phyloP scores from a whole-genome alignment of 1,140 invertebrate genomes.

The Dufourea novaeangliae region DNA sequence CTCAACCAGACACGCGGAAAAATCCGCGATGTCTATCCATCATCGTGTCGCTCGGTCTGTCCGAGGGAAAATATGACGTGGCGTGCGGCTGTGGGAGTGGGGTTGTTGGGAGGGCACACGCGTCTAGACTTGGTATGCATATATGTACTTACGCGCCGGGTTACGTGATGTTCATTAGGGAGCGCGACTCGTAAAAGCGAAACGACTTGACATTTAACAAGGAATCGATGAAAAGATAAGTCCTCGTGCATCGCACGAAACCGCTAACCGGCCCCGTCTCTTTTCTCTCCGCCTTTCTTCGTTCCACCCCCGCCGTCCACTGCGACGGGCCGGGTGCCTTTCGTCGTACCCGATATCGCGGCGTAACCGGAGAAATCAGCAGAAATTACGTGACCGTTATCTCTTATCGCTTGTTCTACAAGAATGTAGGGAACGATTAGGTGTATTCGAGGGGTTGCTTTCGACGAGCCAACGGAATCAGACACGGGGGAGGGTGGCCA shows the following conservation, averaged over 20 bases:
- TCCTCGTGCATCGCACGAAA: constrained; percentile 53
- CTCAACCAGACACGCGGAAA: constrained; percentile 12
- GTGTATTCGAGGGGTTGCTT: background rate
- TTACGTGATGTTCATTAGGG: constrained; percentile 64
- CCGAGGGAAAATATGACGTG: constrained; percentile 44
- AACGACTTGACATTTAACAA: constrained; percentile 69
- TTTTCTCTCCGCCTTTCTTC: constrained; percentile 6
- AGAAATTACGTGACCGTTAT: constrained; percentile 52
- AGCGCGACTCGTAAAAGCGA: constrained; percentile 58
- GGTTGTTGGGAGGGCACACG: constrained; percentile 19
- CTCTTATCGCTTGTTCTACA: constrained; percentile 51
- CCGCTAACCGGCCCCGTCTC: constrained; percentile 38
- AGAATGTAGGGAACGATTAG: constrained; percentile 39
- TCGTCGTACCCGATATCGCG: constrained; percentile 31
- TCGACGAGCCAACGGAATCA: background rate
- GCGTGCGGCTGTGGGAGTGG: constrained; percentile 28
- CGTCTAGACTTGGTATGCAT: constrained; percentile 30
- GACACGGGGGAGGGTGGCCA: background rate
- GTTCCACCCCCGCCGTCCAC: background rate
- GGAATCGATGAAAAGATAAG: constrained; percentile 67
- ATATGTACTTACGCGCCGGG: constrained; percentile 10
- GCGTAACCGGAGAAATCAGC: constrained; percentile 40
- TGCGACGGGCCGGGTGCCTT: constrained; percentile 14
- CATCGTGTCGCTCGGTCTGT: constrained; percentile 21
- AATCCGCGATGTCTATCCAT: constrained; percentile 45